These are phyloP conservation scores for Schlechtendalia chinensis DNA, from an alignment of 1,140 invertebrate species.

Conservation along the genomic window DNA sequence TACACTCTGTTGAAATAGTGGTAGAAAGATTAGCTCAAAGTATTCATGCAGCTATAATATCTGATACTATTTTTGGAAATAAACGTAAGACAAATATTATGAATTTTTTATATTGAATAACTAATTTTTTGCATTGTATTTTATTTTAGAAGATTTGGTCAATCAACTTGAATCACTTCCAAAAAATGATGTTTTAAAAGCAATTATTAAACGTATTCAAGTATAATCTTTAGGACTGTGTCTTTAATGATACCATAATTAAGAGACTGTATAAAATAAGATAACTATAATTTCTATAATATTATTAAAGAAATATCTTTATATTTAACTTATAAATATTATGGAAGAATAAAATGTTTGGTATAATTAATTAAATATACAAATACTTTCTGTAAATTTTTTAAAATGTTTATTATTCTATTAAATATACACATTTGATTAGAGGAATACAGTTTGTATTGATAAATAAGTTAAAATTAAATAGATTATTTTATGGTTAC, in stretches of 20 bases:
- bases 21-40: slow-evolving; percentile 75
- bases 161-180: slow-evolving; percentile 37
- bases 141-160: slow-evolving; percentile 34
- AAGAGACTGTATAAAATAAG: too few species aligned
- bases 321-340: background rate
- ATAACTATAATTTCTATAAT: too few species aligned
- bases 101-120: background rate
- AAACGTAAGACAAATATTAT: slow-evolving; percentile 57
- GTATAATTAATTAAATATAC: background rate
- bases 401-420: too few species aligned
- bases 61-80: slow-evolving; percentile 75
- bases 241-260: too few species aligned
- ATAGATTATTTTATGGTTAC: too few species aligned
- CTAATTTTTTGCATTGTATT: background rate
- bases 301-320: background rate
- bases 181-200: slow-evolving; percentile 27
- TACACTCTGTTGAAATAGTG: slow-evolving; percentile 55
- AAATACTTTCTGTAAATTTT: too few species aligned
- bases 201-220: slow-evolving; percentile 38
- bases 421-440: too few species aligned
- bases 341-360: background rate
- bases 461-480: too few species aligned
- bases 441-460: too few species aligned
- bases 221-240: background rate
- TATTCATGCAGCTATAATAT: slow-evolving; percentile 69